phyloP scores from a whole-genome alignment of 2,113 vertebrate species.

The Aramus guarauna region DNA sequence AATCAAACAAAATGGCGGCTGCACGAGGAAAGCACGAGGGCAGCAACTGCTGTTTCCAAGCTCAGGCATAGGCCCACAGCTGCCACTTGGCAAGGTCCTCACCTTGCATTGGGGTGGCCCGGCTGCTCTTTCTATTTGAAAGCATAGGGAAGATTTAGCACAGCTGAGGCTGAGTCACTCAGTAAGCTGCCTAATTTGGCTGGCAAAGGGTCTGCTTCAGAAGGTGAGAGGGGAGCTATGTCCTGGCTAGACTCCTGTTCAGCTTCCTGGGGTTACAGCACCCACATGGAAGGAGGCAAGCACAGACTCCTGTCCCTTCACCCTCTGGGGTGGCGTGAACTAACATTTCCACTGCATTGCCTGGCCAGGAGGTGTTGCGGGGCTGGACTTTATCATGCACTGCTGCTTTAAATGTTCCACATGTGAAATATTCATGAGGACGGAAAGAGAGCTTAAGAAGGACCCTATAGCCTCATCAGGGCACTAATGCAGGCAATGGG shows the following conservation, averaged over 20 bases:
- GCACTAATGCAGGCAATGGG: not conserved
- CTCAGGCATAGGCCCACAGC: no score
- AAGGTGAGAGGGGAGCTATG: not conserved
- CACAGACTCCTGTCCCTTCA: not conserved
- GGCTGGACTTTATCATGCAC: not conserved
- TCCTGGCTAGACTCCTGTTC: not conserved
- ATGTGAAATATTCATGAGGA: not conserved
- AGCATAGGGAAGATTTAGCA: not conserved
- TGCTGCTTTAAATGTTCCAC: not conserved
- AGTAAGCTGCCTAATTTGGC: not conserved
- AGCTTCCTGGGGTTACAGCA: not conserved
- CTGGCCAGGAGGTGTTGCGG: not conserved
- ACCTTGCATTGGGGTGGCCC: not conserved
- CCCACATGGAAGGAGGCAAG: accelerated
- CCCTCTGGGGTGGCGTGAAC: accelerated
- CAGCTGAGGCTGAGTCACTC: not conserved
- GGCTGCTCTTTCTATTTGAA: not conserved
- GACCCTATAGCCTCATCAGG: not conserved
- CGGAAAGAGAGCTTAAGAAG: not conserved
- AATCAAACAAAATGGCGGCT: not conserved
- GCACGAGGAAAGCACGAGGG: accelerated
- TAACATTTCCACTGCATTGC: not conserved
- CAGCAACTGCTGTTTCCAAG: not conserved
- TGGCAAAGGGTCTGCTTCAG: not conserved
- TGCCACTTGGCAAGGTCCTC: not conserved